A percentile compares a stretch with the other conserved stretches of the same genome.
Evolutionary conservation across 2,113 vertebrate species (phyloP).

Genomic region (Ceyx margarethae): DNA sequence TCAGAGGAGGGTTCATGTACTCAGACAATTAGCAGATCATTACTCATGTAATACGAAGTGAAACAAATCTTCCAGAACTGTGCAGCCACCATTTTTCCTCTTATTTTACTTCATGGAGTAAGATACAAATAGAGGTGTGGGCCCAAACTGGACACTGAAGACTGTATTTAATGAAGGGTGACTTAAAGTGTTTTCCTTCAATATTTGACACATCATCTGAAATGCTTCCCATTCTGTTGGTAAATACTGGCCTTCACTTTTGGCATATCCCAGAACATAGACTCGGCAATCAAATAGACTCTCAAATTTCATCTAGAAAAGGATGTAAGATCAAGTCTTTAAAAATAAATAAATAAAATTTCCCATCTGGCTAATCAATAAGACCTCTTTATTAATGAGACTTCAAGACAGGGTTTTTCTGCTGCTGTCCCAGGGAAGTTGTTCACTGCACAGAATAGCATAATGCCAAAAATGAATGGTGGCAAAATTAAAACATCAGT

Average conservation of each 20-base stretch:
- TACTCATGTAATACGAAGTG: neutral
- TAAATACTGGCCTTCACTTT: neutral
- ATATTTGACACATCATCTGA: neutral
- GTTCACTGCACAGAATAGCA: slow-evolving; percentile 16
- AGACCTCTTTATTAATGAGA: neutral
- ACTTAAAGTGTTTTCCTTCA: neutral
- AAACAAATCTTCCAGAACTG: neutral
- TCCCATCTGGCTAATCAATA: neutral
- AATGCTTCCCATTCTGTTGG: neutral
- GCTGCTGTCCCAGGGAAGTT: neutral
- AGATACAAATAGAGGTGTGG: neutral
- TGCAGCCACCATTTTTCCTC: neutral
- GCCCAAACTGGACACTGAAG: neutral
- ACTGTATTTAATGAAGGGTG: neutral
- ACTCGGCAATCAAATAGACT: neutral
- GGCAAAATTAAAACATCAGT: slow-evolving; percentile 65
- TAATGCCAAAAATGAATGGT: neutral
- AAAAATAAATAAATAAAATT: neutral
- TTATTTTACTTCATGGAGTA: neutral
- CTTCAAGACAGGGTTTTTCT: slow-evolving; percentile 15
- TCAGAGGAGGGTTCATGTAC: neutral
- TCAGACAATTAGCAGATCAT: neutral
- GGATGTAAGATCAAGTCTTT: neutral
- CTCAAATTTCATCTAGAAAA: neutral
- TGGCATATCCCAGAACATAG: neutral